These are phyloP conservation scores for Maniola jurtina DNA, from an alignment of 1,140 invertebrate species.

Conservation along the genomic window DNA sequence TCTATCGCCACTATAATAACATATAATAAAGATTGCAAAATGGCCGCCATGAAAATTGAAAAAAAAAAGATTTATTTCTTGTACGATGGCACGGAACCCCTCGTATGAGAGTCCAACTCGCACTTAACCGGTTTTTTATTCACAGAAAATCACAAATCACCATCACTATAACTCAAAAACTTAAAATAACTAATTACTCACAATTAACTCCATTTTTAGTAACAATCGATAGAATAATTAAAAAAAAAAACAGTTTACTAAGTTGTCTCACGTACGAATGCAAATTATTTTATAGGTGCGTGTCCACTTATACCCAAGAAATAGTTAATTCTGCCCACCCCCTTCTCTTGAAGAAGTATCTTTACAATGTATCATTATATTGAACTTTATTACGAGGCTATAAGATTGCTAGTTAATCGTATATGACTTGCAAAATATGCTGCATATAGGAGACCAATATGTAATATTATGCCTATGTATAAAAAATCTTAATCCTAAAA, in stretches of 20 bases:
- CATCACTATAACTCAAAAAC: neutral
- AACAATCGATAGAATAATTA: constrained; percentile 6
- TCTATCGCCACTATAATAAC: too few species aligned
- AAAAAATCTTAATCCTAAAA: too few species aligned
- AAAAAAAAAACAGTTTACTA: constrained; percentile 27
- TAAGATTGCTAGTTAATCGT: neutral
- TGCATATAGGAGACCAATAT: too few species aligned
- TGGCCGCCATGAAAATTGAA: too few species aligned
- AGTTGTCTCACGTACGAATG: constrained; percentile 32
- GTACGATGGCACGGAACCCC: too few species aligned
- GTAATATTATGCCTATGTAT: too few species aligned
- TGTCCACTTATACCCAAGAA: constrained; percentile 43
- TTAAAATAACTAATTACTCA: constrained; percentile 30
- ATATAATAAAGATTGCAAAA: too few species aligned
- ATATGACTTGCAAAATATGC: neutral
- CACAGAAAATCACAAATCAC: neutral
- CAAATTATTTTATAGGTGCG: constrained; percentile 37
- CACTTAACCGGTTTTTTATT: too few species aligned
- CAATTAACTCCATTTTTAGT: constrained; percentile 38
- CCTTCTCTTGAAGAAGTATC: constrained; percentile 14
- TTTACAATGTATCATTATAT: neutral
- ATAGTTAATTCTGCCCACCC: constrained; percentile 27
- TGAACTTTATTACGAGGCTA: neutral
- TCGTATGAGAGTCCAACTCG: too few species aligned
- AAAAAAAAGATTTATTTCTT: too few species aligned